These are phyloP conservation scores for Quadroppia sp. DNA, from an alignment of 2,888 invertebrate genomes.

Conservation along the genomic window DNA sequence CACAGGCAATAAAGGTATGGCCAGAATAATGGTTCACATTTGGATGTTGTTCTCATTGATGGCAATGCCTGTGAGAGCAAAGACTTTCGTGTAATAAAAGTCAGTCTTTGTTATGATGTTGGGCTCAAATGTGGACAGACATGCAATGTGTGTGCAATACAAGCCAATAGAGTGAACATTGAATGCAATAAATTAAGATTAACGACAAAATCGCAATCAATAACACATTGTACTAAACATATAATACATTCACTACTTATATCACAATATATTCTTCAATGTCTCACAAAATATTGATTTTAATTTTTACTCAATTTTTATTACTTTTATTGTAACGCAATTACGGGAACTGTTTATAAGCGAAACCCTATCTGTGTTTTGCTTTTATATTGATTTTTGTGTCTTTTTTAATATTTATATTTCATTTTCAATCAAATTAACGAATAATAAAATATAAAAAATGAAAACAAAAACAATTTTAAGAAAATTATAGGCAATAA, in stretches of 20 bases:
- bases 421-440: slow-evolving; percentile 8
- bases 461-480: slow-evolving; percentile 6
- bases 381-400: neutral
- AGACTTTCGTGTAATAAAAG: slow-evolving; percentile 26
- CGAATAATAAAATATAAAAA: slow-evolving; percentile 16
- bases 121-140: slow-evolving; percentile 3
- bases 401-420: neutral
- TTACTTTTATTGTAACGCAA: neutral
- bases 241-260: neutral
- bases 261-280: neutral
- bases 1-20: slow-evolving; percentile 10
- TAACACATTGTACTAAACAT: slow-evolving; percentile 1
- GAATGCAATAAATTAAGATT: slow-evolving; percentile 28
- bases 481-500: neutral
- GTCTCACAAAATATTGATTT: neutral
- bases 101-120: neutral
- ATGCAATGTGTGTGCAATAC: no score
- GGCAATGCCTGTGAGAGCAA: neutral
- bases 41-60: slow-evolving; percentile 3
- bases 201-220: slow-evolving; percentile 25
- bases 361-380: no score
- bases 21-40: neutral
- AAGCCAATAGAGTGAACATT: slow-evolving; percentile 5
- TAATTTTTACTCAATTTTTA: neutral
- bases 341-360: neutral